Conservation (phyloP, 2,888 invertebrate species). For the Drosophila melanosoma region DNA sequence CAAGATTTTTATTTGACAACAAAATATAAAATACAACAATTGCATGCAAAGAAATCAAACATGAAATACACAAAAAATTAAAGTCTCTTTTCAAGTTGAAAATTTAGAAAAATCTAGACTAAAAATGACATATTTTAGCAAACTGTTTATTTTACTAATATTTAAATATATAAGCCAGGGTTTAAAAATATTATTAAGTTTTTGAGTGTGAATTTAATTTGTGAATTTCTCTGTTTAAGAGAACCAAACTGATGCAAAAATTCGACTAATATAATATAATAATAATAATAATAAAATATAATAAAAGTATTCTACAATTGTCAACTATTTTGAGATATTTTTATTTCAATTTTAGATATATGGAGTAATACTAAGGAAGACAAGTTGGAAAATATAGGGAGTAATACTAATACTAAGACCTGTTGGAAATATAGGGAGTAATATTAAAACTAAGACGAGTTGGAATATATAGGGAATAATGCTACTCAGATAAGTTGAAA, state of each 20-base stretch:
- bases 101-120: rapidly evolving
- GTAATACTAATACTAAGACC: too few species aligned
- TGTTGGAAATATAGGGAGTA: too few species aligned
- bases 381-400: too few species aligned
- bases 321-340: rapidly evolving
- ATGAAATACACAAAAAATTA: too few species aligned
- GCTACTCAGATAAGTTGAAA: too few species aligned
- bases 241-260: too few species aligned
- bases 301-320: background rate
- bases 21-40: background rate
- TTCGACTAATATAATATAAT: background rate
- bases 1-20: background rate
- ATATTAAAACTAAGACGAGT: too few species aligned
- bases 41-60: background rate
- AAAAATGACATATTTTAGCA: background rate
- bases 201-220: background rate
- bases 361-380: too few species aligned
- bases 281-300: too few species aligned
- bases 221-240: background rate
- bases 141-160: background rate
- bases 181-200: background rate
- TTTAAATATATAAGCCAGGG: background rate
- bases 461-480: too few species aligned
- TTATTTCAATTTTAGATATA: background rate
- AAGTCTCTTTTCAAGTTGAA: background rate